Evolutionary conservation across 2,797 vertebrate species (phyloP).

Genomic region (Oreortyx pictus): DNA sequence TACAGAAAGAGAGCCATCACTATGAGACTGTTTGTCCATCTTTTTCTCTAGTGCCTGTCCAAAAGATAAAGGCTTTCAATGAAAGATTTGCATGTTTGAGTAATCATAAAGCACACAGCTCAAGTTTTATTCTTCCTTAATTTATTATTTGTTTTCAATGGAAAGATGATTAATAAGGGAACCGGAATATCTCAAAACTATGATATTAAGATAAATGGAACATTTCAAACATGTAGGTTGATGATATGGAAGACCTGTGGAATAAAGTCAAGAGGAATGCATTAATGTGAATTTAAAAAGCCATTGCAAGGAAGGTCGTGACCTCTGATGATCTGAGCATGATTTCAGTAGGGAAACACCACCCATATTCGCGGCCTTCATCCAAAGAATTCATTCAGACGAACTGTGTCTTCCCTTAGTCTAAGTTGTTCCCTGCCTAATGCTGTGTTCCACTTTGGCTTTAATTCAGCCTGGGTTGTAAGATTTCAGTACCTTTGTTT

Average conservation of each 20-base stretch:
- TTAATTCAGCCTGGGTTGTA: neutral
- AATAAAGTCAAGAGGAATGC: neutral
- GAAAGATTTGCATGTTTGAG: neutral
- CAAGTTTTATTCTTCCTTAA: neutral
- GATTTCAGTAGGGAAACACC: neutral
- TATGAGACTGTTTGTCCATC: neutral
- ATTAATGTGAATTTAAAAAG: neutral
- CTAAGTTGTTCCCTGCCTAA: neutral
- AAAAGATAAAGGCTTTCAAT: neutral
- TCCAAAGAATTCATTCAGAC: neutral
- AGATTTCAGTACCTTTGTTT: neutral
- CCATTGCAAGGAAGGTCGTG: neutral
- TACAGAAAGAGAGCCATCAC: neutral
- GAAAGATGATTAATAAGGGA: neutral
- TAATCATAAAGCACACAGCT: neutral
- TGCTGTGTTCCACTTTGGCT: neutral
- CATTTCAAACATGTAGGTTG: neutral
- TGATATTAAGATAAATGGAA: neutral
- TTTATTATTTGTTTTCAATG: neutral
- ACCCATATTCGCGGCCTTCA: neutral
- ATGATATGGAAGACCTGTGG: neutral
- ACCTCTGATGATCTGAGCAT: neutral
- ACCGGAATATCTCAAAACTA: neutral
- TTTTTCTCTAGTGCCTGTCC: neutral
- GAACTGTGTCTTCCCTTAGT: neutral